Evolutionary conservation across 2,888 invertebrate species (phyloP), one percentile per base, ranked within the genome.

Genomic region (Adelphocoris suturalis): DNA sequence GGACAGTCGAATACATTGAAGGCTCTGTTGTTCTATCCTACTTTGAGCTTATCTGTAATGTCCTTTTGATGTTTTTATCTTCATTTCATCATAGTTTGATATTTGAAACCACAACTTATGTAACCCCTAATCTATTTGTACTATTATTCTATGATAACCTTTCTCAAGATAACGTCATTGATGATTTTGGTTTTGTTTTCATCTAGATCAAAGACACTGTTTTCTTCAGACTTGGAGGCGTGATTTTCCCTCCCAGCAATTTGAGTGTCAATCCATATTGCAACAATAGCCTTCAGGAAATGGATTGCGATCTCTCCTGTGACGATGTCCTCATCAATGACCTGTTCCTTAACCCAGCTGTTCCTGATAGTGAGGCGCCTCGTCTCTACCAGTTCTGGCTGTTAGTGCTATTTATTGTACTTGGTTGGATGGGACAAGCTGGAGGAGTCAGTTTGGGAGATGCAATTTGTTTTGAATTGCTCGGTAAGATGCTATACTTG

Each of bases 391-490:
- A 96, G 92, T 98, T 98, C 93, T 97, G 97, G 96, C 93, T 96
- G 91, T 97, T 98, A 92, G 95, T 97, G 91, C 92, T 95, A 37
- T 94, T 97, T 89, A 95, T 97, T 93, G 95, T 97, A n/a, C 92
- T 96, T 14, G 96, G 96, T 90, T 98, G 98, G 96, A 94, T 96
- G 37, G 96, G 97, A 1, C 97, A 97, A 95, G 96, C 98, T 0
- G 96, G 98, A 0, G 96, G 97, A 1, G 96, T 98, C 23, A 97
- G 97, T 91, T 95, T 98, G 89, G 97, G 96, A 0, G 98, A 99
- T 94, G 96, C 98, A 0, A 97, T 98, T 91, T 98, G 98, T 93
- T 98, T 98, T 93, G 96, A 96, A 92, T 94, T 97, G 86, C 94
- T 98, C 37, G 98, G 97, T 95, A 93, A 93, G 84, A 78, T 37